Conservation (phyloP, 2,797 vertebrate genomes). For the Cyprinodon diabolis region DNA sequence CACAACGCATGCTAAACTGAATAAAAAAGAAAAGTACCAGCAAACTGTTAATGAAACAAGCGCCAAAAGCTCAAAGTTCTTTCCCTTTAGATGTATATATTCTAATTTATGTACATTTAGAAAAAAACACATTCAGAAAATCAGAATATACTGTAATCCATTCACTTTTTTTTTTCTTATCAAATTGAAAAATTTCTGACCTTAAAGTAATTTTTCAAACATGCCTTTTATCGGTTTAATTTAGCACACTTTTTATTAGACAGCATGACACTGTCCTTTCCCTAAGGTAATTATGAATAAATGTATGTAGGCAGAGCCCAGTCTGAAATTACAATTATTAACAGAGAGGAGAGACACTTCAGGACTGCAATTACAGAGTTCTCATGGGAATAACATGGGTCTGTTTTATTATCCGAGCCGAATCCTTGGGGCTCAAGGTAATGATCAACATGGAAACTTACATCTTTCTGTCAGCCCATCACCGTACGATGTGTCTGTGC, state of each 20-base stretch:
- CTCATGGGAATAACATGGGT: conserved; percentile 71
- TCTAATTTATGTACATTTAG: not conserved
- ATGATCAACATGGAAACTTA: conserved; percentile 69
- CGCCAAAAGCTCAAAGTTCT: not conserved
- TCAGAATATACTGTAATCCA: not conserved
- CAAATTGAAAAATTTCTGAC: conserved; percentile 41
- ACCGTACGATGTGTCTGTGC: conserved; percentile 13
- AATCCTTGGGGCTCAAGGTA: conserved; percentile 74
- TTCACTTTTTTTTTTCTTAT: conserved; percentile 14
- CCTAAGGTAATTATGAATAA: conserved; percentile 80
- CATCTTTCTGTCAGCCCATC: conserved; percentile 44
- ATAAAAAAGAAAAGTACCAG: conserved; percentile 2
- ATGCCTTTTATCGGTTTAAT: conserved; percentile 52
- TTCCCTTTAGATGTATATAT: not conserved
- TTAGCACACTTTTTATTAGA: conserved; percentile 67
- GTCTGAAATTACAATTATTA: conserved; percentile 77
- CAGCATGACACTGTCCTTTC: conserved; percentile 55
- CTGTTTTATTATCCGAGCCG: conserved; percentile 78
- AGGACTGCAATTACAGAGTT: conserved; percentile 74
- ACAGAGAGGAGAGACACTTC: conserved; percentile 69
- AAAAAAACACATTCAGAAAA: not conserved
- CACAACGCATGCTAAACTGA: conserved; percentile 25
- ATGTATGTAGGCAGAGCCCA: conserved; percentile 73
- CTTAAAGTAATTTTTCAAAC: conserved; percentile 36
- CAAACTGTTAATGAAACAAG: conserved; percentile 2